Evolutionary conservation across 2,888 invertebrate species (phyloP), one percentile per base, ranked within the genome.

Genomic region (Phalera bucephala): DNA sequence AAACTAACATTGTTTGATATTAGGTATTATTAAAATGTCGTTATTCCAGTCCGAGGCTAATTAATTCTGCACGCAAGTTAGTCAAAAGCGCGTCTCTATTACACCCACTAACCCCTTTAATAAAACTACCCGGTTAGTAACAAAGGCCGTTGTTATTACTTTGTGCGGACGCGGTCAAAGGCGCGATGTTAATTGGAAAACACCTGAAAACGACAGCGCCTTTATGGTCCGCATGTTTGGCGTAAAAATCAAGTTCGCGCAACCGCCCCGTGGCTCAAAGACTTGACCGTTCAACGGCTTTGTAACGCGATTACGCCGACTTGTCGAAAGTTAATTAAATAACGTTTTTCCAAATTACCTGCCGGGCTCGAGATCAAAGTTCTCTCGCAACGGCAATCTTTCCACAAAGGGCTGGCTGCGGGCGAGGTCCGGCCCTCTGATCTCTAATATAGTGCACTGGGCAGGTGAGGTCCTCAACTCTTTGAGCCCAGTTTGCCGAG

Each of bases 311-410:
- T 88, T 87, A 88, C 83, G 70, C 77, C 60, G 80, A 88, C 85
- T 87, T 88, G 88, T 89, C 88, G 85, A 88, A 88, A 88, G 81
- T 88, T 88, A 88, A 89, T 89, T 89, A 89, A 89, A 88, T 88
- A 88, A 83, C 86, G 87, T 87, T 88, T 88, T 88, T 89, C 86
- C 78, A 80, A 88, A 88, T 86, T 83, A 88, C 80, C 85, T 84
- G 77, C 67, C 74, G 79, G 74, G 79, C 65, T 66, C 60, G 71
- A 82, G 76, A 80, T 88, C 88, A 88, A 88, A 88, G 88, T 81
- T 75, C 47, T 46, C 68, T 58, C 60, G 71, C 66, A 62, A 66
- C 67, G 68, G 71, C 73, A 81, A 82, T 81, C 82, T 77, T 63
- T 73, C 68, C 75, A 80, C 86, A 86, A 88, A 88, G 86, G 76